Percentiles rank a stretch among this genome's conserved stretches.
Conservation (phyloP, 2,888 invertebrate species). For the Halocaridina rubra region DNA sequence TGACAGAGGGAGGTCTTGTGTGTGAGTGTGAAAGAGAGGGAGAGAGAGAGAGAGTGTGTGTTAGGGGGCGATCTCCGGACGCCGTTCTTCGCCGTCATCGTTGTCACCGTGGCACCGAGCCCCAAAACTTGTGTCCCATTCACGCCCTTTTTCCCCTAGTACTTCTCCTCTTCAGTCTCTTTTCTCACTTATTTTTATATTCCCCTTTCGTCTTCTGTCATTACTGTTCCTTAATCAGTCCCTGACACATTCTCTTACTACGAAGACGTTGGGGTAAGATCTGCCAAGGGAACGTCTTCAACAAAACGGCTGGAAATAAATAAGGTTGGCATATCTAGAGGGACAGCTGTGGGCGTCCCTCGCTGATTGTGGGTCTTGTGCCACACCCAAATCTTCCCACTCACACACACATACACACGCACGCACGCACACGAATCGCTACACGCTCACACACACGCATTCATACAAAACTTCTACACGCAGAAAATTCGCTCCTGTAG, state of each 20-base stretch:
- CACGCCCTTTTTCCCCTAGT: not conserved
- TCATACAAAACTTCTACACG: too few species aligned
- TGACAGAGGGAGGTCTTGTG: not conserved
- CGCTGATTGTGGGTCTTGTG: not conserved
- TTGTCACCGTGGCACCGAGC: not conserved
- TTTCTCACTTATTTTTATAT: too few species aligned
- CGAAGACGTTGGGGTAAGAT: too few species aligned
- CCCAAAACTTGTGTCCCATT: not conserved
- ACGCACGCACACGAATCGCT: not conserved
- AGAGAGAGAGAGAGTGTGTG: not conserved
- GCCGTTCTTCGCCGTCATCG: not conserved
- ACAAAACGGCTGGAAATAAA: too few species aligned
- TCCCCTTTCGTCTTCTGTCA: too few species aligned
- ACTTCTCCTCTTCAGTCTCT: not conserved
- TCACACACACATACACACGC: not conserved
- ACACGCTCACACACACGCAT: not conserved
- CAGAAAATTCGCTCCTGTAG: too few species aligned
- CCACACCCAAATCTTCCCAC: not conserved
- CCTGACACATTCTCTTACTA: too few species aligned
- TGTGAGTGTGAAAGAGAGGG: not conserved
- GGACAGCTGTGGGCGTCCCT: too few species aligned
- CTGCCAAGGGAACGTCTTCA: too few species aligned
- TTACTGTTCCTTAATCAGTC: too few species aligned
- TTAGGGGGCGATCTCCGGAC: not conserved
- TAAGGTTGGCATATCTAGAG: too few species aligned